Evolutionary conservation across 2,888 invertebrate species (phyloP).

Genomic region (Tenodera sinensis): DNA sequence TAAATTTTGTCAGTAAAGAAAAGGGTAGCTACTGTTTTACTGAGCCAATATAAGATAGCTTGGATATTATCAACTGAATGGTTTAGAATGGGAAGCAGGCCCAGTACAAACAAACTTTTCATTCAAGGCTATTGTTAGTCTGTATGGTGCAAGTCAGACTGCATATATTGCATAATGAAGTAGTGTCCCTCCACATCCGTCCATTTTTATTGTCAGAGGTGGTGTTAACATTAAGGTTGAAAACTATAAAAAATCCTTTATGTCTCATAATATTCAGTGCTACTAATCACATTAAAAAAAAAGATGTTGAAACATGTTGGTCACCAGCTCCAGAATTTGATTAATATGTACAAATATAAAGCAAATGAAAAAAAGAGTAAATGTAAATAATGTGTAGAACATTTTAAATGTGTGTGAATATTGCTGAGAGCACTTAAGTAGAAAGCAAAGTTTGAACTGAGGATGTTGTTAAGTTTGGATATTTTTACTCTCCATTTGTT

Average conservation of each 20-base stretch:
- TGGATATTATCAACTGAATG: too few species aligned
- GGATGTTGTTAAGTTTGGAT: neutral
- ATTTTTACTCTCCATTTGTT: neutral
- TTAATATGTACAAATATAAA: neutral
- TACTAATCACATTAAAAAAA: neutral
- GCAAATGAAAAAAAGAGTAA: neutral
- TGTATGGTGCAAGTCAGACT: neutral
- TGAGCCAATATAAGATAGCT: too few species aligned
- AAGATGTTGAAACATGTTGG: neutral
- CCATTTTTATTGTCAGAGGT: neutral
- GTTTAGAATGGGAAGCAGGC: neutral
- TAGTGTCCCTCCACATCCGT: neutral
- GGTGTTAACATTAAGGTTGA: neutral
- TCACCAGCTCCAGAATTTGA: neutral
- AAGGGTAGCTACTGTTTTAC: neutral
- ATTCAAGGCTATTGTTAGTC: neutral
- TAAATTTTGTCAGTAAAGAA: neutral
- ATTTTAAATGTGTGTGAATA: neutral
- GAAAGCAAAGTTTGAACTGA: neutral
- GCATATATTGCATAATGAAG: neutral
- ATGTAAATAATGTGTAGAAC: neutral
- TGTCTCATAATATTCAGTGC: neutral
- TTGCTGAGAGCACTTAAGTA: neutral
- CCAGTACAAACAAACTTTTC: neutral
- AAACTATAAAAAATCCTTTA: neutral